These are phyloP conservation scores for Onchidella celtica DNA, from an alignment of 2,888 invertebrate species.

Conservation along the genomic window DNA sequence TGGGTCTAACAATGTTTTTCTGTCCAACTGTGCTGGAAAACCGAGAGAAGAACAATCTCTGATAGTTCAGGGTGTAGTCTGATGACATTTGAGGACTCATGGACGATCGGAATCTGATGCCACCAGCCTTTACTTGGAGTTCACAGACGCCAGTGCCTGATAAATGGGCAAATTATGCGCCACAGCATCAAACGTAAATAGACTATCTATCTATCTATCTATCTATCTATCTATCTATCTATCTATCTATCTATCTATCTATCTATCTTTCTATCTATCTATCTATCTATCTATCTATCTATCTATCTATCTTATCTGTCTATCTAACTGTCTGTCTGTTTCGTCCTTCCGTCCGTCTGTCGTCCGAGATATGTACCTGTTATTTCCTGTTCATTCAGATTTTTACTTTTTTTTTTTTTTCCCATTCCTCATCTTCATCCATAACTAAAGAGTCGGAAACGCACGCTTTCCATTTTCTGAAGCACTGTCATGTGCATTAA, in stretches of 20 bases:
- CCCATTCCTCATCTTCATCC: slow-evolving; percentile 10
- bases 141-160: too few species aligned
- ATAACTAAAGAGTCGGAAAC: too few species aligned
- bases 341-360: not conserved
- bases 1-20: too few species aligned
- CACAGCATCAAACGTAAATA: not conserved
- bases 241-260: not conserved
- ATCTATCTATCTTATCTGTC: not conserved
- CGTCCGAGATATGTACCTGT: not conserved
- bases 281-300: slow-evolving; percentile 26
- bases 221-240: not conserved
- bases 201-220: not conserved
- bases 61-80: too few species aligned
- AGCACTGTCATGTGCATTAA: too few species aligned
- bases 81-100: too few species aligned
- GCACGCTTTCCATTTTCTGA: too few species aligned
- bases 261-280: slow-evolving; percentile 26
- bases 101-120: too few species aligned
- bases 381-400: not conserved
- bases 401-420: not conserved
- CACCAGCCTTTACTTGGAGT: too few species aligned
- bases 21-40: too few species aligned
- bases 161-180: not conserved
- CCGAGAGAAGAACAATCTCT: too few species aligned
- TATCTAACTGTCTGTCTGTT: not conserved